Evolutionary conservation across 2,888 invertebrate species (phyloP), one percentile per base, ranked within the genome.

Genomic region (Nebria brevicollis): DNA sequence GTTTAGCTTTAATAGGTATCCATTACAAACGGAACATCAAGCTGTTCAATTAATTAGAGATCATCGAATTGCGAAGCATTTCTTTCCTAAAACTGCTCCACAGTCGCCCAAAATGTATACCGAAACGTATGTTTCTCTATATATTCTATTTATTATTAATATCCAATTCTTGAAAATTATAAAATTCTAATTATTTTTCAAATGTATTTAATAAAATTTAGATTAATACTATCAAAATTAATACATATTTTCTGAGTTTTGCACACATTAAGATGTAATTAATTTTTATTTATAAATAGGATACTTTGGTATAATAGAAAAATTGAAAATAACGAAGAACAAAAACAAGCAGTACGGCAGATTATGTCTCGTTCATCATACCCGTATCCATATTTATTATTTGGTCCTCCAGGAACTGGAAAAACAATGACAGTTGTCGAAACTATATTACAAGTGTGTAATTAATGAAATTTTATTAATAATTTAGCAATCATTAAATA

Each of bases 361-460:
- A 91, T 92, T 43, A 84, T 92, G 1, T 86, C 88, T 10, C 91
- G 90, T 2, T 89, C 89, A 82, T 87, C 89, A 4, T 88, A 90
- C 64, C 92, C 92, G 1, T 85, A 89, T 1, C 92, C 92, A 0
- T 92, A 92, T 85, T 87, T 93, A 74, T 87, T 93, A 68, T 93
- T 91, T 88, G 93, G 93, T 5, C 93, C 93, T 20, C 92, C 83
- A 42, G 93, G 93, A 1, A 94, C 94, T 1, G 94, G 94, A 0
- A 94, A 94, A 88, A 95, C 95, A 0, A 90, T 93, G 1, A 94
- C 95, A 0, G 85, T 95, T 7, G 93, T 94, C 1, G 95, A 95
- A 88, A 89, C 93, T 5, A 92, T 95, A 73, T 88, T 92, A 82
- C 94, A 95, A 88, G 90, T 94, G 84, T 13, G 66, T 68, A 77